A percentile compares a stretch with the other conserved stretches of the same genome.
Evolutionary conservation across 2,113 vertebrate species (phyloP).

Genomic region (Pica pica): DNA sequence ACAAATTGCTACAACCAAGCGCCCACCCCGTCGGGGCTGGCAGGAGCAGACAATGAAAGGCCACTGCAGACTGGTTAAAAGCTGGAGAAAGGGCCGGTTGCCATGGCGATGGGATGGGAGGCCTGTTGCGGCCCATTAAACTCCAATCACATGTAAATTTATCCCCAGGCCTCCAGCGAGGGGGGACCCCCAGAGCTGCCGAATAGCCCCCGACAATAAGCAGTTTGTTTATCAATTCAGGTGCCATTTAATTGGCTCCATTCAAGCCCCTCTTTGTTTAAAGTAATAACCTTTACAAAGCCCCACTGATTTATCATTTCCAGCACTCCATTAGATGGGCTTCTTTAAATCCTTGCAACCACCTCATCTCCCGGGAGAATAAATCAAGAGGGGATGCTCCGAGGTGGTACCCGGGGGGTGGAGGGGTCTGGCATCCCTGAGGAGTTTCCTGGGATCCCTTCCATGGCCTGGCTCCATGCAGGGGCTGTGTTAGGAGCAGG

Average conservation of each 20-base stretch:
- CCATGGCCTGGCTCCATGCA: rapidly evolving
- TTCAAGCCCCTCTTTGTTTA: conserved; percentile 81
- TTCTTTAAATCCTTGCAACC: neutral
- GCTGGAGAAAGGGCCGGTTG: conserved; percentile 86
- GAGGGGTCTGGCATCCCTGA: neutral
- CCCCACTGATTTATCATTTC: conserved; percentile 83
- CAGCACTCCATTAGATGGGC: conserved; percentile 70
- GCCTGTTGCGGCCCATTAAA: conserved; percentile 84
- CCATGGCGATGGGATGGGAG: conserved; percentile 76
- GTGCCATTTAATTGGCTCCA: conserved; percentile 89
- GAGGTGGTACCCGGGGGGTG: neutral
- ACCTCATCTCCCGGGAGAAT: neutral
- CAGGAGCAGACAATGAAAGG: conserved; percentile 85
- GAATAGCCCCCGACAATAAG: conserved; percentile 82
- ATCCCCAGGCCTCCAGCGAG: conserved; percentile 55
- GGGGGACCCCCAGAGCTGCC: conserved; percentile 58
- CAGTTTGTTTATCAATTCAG: conserved; percentile 92
- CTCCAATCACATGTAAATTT: conserved; percentile 91
- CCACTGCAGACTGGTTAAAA: conserved; percentile 86
- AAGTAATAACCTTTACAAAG: conserved; percentile 82
- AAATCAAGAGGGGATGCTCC: neutral
- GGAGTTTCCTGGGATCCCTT: neutral
- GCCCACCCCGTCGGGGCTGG: conserved; percentile 76
- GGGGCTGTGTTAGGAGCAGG: neutral
- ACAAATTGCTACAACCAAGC: conserved; percentile 94